A percentile compares a stretch with the other conserved stretches of the same genome.
phyloP scores from a whole-genome alignment of 2,888 invertebrate genomes.

The Hymenopus coronatus region DNA sequence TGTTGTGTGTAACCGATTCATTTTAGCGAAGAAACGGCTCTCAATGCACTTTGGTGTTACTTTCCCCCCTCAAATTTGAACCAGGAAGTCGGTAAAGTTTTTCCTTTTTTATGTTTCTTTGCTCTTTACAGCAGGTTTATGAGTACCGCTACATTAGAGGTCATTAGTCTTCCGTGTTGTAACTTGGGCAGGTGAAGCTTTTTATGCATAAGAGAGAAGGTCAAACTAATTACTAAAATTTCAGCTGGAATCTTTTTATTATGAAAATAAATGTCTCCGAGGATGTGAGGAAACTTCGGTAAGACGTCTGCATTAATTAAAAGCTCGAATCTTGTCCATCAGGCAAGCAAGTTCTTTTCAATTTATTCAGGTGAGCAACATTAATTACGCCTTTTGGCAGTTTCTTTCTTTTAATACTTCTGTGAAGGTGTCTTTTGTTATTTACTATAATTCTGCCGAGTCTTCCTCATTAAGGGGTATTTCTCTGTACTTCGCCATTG shows the following conservation, averaged over 20 bases:
- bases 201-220: neutral
- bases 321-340: neutral
- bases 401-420: neutral
- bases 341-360: neutral
- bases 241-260: neutral
- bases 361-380: neutral
- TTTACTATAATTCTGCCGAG: neutral
- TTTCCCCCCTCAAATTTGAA: no score
- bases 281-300: neutral
- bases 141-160: neutral
- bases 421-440: neutral
- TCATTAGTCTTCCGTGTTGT: neutral
- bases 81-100: no score
- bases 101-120: no score
- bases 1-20: no score
- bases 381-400: neutral
- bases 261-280: neutral
- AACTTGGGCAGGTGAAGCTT: neutral
- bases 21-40: no score
- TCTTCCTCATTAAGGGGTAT: neutral
- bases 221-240: neutral
- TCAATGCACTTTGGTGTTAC: no score
- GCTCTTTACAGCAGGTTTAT: neutral
- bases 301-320: neutral
- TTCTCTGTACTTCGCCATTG: neutral